A percentile compares a stretch with the other conserved stretches of the same genome.
Evolutionary conservation across 2,888 invertebrate species (phyloP).

Genomic region (Cryptus armator): DNA sequence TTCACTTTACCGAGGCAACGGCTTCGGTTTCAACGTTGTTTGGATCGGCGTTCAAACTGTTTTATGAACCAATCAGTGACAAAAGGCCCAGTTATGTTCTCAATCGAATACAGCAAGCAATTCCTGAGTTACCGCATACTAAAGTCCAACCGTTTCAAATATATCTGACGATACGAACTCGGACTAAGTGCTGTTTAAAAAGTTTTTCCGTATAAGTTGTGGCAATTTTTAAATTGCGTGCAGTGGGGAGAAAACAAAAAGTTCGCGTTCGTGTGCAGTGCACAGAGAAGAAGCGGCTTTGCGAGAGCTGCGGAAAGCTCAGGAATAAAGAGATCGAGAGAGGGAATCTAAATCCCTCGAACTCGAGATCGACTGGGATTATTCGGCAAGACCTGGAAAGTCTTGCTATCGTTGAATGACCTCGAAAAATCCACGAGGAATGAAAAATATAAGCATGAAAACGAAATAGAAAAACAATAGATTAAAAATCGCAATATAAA

Average conservation of each 20-base stretch:
- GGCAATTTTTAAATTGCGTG: constrained; percentile 26
- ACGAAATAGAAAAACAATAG: background rate
- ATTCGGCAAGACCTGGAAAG: constrained; percentile 83
- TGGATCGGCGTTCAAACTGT: constrained; percentile 59
- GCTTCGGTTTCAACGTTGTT: constrained; percentile 33
- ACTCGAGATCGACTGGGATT: background rate
- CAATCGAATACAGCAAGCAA: constrained; percentile 85
- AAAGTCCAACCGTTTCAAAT: constrained; percentile 85
- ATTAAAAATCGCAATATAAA: constrained; percentile 2
- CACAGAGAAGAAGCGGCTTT: constrained; percentile 64
- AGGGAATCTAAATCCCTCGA: background rate
- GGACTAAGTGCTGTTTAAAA: constrained; percentile 79
- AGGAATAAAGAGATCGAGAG: constrained; percentile 51
- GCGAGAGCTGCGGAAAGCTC: constrained; percentile 72
- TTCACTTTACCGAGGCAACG: constrained; percentile 20
- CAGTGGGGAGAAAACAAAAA: constrained; percentile 6
- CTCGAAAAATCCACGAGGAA: background rate
- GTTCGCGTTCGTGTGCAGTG: constrained; percentile 60
- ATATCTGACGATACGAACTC: constrained; percentile 85
- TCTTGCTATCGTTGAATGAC: constrained; percentile 75
- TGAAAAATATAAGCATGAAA: constrained; percentile 15
- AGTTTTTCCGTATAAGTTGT: constrained; percentile 52
- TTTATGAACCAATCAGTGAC: constrained; percentile 66
- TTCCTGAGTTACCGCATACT: constrained; percentile 85
- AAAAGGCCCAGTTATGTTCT: constrained; percentile 83